These are phyloP conservation scores for Dascyllus trimaculatus DNA, from an alignment of 2,113 vertebrate species.

Conservation along the genomic window DNA sequence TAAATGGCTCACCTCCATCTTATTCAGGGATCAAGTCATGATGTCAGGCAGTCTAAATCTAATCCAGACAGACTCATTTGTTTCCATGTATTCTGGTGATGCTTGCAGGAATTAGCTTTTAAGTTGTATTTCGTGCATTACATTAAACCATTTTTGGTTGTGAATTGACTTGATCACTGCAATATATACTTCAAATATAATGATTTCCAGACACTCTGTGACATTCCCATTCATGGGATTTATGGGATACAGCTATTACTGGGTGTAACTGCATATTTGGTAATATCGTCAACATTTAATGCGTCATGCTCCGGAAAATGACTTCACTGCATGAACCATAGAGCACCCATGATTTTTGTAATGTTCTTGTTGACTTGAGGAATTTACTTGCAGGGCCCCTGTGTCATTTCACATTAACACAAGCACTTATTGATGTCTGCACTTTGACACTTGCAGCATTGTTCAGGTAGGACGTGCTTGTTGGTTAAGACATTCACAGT, in stretches of 20 bases:
- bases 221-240: too few relatives aligned
- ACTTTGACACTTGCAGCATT: conserved; percentile 40
- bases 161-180: background rate
- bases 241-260: too few relatives aligned
- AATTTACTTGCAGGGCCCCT: background rate
- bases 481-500: conserved; percentile 47
- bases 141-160: background rate
- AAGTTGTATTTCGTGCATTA: background rate
- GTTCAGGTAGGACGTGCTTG: conserved; percentile 37
- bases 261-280: too few relatives aligned
- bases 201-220: background rate
- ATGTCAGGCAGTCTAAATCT: conserved; percentile 24
- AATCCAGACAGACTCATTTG: conserved; percentile 54
- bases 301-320: too few relatives aligned
- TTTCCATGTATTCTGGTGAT: conserved; percentile 39
- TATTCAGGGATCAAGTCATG: conserved; percentile 43
- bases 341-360: background rate
- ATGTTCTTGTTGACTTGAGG: conserved; percentile 7
- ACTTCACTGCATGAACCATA: background rate
- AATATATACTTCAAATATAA: background rate
- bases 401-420: conserved; percentile 23
- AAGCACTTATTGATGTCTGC: conserved; percentile 37
- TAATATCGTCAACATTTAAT: too few relatives aligned
- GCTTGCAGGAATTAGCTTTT: background rate
- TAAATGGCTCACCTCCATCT: conserved; percentile 48